phyloP scores from a whole-genome alignment of 2,797 vertebrate species.

The Gadopsis bispinosus region DNA sequence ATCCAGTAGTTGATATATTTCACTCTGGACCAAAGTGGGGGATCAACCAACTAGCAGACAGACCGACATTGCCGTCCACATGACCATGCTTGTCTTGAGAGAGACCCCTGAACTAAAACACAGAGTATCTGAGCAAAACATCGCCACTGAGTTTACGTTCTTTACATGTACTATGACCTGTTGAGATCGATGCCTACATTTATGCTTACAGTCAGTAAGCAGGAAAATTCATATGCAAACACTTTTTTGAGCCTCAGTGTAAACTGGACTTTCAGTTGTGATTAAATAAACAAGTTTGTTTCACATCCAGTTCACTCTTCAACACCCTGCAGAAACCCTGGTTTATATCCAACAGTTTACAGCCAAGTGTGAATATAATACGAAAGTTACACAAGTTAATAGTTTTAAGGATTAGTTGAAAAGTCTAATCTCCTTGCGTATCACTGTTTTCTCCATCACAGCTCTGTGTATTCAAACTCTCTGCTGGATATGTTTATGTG shows the following conservation, averaged over 20 bases:
- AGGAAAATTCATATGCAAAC: slow-evolving; percentile 14
- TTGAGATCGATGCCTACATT: neutral
- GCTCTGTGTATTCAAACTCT: slow-evolving; percentile 52
- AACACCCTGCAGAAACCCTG: slow-evolving; percentile 9
- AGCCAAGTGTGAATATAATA: slow-evolving; percentile 39
- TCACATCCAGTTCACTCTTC: slow-evolving; percentile 12
- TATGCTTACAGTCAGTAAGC: neutral
- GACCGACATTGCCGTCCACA: neutral
- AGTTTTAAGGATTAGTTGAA: slow-evolving; percentile 45
- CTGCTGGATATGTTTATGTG: slow-evolving; percentile 51
- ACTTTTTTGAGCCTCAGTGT: neutral
- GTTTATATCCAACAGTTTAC: slow-evolving; percentile 19
- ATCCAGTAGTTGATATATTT: neutral
- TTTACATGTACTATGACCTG: slow-evolving; percentile 17
- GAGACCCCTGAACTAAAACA: neutral
- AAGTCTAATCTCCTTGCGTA: slow-evolving; percentile 38
- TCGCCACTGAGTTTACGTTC: neutral
- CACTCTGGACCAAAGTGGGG: neutral
- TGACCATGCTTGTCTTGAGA: neutral
- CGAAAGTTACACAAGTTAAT: slow-evolving; percentile 31
- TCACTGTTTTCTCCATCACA: slow-evolving; percentile 39
- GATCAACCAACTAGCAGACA: neutral
- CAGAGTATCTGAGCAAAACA: no score
- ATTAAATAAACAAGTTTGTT: slow-evolving; percentile 20
- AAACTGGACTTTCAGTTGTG: neutral